phyloP scores from a whole-genome alignment of 1,140 invertebrate species.

The Zophobas atratus region DNA sequence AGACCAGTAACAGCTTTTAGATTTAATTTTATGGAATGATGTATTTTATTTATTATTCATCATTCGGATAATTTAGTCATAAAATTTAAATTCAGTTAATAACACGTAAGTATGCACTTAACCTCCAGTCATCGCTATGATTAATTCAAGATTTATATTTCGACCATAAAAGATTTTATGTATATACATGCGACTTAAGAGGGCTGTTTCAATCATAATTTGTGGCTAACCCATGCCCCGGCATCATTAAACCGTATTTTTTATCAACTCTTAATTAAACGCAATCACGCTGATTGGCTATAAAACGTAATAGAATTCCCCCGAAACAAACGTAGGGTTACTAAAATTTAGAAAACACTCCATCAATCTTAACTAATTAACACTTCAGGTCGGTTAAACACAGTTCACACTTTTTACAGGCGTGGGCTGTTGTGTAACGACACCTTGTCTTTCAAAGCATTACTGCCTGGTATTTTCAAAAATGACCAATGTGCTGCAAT shows the following conservation, averaged over 20 bases:
- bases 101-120: slow-evolving; percentile 26
- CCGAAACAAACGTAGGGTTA: no score
- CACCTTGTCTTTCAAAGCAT: no score
- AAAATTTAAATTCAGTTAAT: slow-evolving; percentile 28
- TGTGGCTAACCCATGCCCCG: not conserved
- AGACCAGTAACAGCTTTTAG: not conserved
- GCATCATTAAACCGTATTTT: slow-evolving; percentile 15
- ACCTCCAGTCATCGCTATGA: slow-evolving; percentile 11
- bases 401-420: no score
- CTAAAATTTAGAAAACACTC: no score
- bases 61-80: slow-evolving; percentile 35
- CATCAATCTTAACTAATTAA: no score
- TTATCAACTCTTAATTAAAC: not conserved
- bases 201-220: slow-evolving; percentile 13
- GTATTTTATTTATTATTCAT: slow-evolving; percentile 20
- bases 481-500: no score
- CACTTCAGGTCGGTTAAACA: no score
- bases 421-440: no score
- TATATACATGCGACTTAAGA: not conserved
- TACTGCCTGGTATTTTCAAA: no score
- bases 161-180: slow-evolving; percentile 14
- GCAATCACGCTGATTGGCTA: no score
- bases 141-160: slow-evolving; percentile 40
- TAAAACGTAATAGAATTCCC: no score
- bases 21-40: slow-evolving; percentile 16